Evolutionary conservation across 2,888 invertebrate species (phyloP), one percentile per base, ranked within the genome.

Genomic region (Cephus pygmeus): DNA sequence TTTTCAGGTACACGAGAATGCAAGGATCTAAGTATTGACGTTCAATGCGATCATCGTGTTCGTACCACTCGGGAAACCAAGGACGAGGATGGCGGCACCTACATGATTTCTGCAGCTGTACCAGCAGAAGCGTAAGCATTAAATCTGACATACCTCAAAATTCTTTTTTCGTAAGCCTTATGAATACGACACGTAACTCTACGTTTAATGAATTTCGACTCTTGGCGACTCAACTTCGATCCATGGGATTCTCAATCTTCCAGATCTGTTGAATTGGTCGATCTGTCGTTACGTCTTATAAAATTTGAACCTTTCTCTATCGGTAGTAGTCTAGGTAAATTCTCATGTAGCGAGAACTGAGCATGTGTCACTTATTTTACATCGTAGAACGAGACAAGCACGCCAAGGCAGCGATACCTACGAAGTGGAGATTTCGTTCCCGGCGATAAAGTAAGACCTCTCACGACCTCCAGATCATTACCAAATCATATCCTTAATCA

Each of bases 361-460:
- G 69, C 76, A 79, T 79, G 77, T 68, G 90, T 90, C 91, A 89
- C 91, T 90, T 92, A 91, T 90, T 90, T 92, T 94, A 91, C 93
- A 93, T 93, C 94, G 93, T 95, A 95, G 95, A 95, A 93, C 93
- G 92, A 95, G 97, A 92, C 96, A 97, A 93, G 96, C 96, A 91
- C 94, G 96, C 90, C 96, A 96, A 93, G 95, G 95, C 91, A 96
- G 96, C 92, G 97, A 97, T 92, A 97, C 97, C 88, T 98, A 98
- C 94, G 96, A 94, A 93, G 95, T 98, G 92, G 96, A 97, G 93
- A 96, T 98, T 92, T 95, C 97, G 91, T 97, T 97, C 95, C 97
- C 97, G 91, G 96, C 97, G 90, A 94, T 96, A 93, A 97, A 96
- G 97, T 97, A 96, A 96, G 94, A 90, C 85, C 84, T 76, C 79